These are phyloP conservation scores for Anser cygnoides DNA, from an alignment of 2,113 vertebrate species.

Conservation along the genomic window DNA sequence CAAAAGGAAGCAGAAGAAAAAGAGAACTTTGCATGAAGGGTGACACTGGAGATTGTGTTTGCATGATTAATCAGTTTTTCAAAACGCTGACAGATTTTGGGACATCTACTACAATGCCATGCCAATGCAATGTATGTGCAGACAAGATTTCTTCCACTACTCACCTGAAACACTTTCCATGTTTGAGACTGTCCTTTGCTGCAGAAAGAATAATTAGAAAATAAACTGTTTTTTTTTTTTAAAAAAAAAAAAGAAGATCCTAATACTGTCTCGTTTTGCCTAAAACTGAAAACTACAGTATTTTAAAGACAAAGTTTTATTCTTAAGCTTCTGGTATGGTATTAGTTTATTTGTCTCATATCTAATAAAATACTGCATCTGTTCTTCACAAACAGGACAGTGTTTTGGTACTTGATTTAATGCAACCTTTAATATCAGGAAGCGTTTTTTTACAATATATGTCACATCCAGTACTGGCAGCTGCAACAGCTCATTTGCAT, in stretches of 20 bases:
- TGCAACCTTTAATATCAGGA: conserved; percentile 43
- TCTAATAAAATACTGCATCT: conserved; percentile 13
- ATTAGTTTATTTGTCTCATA: not conserved
- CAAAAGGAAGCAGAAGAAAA: not conserved
- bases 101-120: not conserved
- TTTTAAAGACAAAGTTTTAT: not conserved
- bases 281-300: not conserved
- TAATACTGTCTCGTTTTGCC: not conserved
- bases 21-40: not conserved
- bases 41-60: not conserved
- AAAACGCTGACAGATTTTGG: not conserved
- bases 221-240: not conserved
- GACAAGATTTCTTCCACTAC: not conserved
- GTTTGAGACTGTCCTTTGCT: not conserved
- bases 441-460: conserved; percentile 35
- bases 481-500: not conserved
- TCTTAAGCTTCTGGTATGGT: not conserved
- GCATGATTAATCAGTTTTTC: not conserved
- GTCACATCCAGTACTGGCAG: conserved; percentile 35
- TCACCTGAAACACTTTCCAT: not conserved
- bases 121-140: not conserved
- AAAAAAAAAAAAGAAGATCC: not conserved
- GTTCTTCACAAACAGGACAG: not conserved
- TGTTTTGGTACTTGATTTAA: conserved; percentile 55
- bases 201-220: not conserved